Evolutionary conservation across 2,797 vertebrate species (phyloP).

Genomic region (Calcarius lapponicus): DNA sequence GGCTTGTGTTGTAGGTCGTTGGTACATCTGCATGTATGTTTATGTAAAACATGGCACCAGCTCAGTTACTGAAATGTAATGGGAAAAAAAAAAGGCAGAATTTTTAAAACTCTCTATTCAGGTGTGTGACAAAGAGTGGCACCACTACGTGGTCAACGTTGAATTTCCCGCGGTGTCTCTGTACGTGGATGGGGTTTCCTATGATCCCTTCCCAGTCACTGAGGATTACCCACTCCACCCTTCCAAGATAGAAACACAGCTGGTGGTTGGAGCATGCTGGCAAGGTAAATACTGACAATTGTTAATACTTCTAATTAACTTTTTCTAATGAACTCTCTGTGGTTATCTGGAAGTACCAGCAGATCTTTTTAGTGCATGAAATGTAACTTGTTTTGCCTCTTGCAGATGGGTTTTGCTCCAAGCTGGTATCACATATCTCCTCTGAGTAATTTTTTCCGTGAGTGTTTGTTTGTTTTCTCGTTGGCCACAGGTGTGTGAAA

Average conservation of each 20-base stretch:
- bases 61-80: background rate
- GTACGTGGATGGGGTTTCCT: slow-evolving; percentile 89
- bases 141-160: slow-evolving; percentile 94
- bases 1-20: background rate
- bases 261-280: slow-evolving; percentile 97
- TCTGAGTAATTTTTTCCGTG: background rate
- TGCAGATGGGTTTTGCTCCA: background rate
- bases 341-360: background rate
- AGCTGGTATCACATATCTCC: background rate
- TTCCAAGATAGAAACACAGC: slow-evolving; percentile 89
- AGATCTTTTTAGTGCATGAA: background rate
- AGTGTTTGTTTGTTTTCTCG: background rate
- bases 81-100: background rate
- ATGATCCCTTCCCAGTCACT: slow-evolving; percentile 93
- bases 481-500: background rate
- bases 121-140: slow-evolving; percentile 98
- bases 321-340: background rate
- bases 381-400: background rate
- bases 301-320: background rate
- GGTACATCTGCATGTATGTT: background rate
- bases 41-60: background rate
- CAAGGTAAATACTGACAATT: slow-evolving; percentile 82
- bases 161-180: slow-evolving; percentile 89
- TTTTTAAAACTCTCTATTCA: slow-evolving; percentile 39
- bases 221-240: slow-evolving; percentile 95